Base-by-base conservation (phyloP, 2,113 vertebrate genomes). In the Tiliqua scincoides region DNA sequence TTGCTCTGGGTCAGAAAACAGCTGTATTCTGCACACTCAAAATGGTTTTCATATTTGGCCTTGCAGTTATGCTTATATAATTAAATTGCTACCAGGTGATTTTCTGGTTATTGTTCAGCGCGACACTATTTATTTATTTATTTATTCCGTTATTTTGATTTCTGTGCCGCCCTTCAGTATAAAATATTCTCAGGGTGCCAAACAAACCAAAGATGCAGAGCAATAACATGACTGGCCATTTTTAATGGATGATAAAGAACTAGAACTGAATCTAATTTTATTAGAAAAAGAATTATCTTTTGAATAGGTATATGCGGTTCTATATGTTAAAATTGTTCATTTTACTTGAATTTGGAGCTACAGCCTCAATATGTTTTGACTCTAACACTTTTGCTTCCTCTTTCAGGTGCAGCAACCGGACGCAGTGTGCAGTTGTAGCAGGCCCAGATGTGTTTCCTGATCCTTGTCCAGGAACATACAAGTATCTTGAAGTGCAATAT, bases 401-500 rank as follows among this genome's bases (percentile, higher is more conserved):
- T 96, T 97, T 82, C 96, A 99, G 98, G 86, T 99, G 98, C 95
- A 99, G 99, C 92, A 99, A 99, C 94, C 97, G 98, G 91, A 99
- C 98, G 10, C 98, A 99, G 88, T 99, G 98, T 87, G 98, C 98
- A 0, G 98, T 99, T 23, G 98, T 99, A 18, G 98, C 98, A 1
- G 98, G 98, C 89, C 98, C 98, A 6, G 98, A 99, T 54, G 98
- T 98, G 20, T 99, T 99, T 94, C 98, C 98, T 78, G 98, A 99
- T 89, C 98, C 98, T 0, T 99, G 98, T 91, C 98, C 98, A 0
- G 98, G 98, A 88, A 99, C 98, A 0, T 99, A 99, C 95, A 99
- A 99, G 91, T 99, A 99, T 92, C 96, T 99, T 88, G 98, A 99
- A 96, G 98, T 99, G 91, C 98, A 99, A 85, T 99, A 99, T 17